Evolutionary conservation across 2,888 invertebrate genomes (phyloP), one percentile per base, ranked within the genome.

Genomic region (Mylabris sibirica): DNA sequence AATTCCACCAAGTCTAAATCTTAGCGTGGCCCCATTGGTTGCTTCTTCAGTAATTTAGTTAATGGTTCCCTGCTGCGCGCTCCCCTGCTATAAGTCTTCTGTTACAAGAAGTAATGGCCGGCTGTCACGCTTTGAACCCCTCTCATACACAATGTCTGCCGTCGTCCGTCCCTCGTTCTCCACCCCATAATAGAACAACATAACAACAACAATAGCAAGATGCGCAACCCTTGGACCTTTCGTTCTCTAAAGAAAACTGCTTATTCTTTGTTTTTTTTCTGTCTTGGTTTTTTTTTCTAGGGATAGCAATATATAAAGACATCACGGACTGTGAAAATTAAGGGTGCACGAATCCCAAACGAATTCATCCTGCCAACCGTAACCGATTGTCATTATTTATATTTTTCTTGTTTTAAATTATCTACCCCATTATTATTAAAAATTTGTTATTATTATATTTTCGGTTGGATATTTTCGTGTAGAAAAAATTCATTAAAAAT

Each of bases 61-160:
- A 85, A 85, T 85, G 85, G 84, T 80, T 80, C 83, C 84, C 84
- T 78, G 84, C 83, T 82, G 84, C 81, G 82, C 82, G 77, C 81
- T 78, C 81, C 81, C 79, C 77, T 78, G 80, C 82, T 79, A 81
- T 84, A 84, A 83, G 79, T 84, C 84, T 82, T 79, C 78, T 77
- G 80, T 82, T 84, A 85, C 83, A 84, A 85, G 85, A 84, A 85
- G 81, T 85, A 85, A 85, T 85, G 85, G 85, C 83, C 82, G 85
- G 81, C 84, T 84, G 85, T 84, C 85, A 85, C 84, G 85, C 83
- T 83, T 80, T 79, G 78, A 79, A 79, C 80, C 83, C 79, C 44
- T 8, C 44, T 44, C 76, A 77, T 78, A 79, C 80, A 79, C 80
- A 79, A 80, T 79, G 79, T 78, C 78, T 76, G 73, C 77, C 75